Base-by-base conservation (phyloP, 1,140 invertebrate species). In the Drosophila lacertosa region DNA sequence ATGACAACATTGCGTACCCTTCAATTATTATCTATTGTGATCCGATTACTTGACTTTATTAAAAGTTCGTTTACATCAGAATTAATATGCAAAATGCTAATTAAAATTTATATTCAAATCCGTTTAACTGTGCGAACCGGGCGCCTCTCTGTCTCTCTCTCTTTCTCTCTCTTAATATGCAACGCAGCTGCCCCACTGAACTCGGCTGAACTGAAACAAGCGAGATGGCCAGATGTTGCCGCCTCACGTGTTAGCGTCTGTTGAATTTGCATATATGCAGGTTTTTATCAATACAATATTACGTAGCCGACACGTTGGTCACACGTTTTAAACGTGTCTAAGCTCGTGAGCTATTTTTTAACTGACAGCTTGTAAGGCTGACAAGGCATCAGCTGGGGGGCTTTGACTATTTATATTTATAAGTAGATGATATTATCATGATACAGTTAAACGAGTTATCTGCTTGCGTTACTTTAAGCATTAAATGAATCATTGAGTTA, bases 1-100 rank as follows among this genome's bases (percentile, higher is more conserved):
- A 40, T 15, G 3, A 29, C n/a, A 35, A n/a, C 42, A 22, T 10
- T 10, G 7, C 4, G 1, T 10, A 4, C 3, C 15, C 22, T 0
- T 26, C 6, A 47, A 39, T 69, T 50, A 32, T 69, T 48, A 24
- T 39, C 51, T 26, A 48, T 50, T 6, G 37, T 45, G 51, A 57
- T 50, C 29, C 9, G 39, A 45, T 54, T 29, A 35, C 13, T 32
- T 51, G 32, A 13, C 29, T 33, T 59, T 32, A 59, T 59, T 59
- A 11, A 59, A 32, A 76, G 76, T 84, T 73, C 81, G 77, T 86
- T 86, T 86, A 80, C 80, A 84, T 73, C 57, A 39, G 44, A 22
- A 9, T 62, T 9, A 1, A 51, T 51, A 32, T 62, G 45, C 15
- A 51, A 68, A 77, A 22, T 74, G 68, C 63, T 48, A 74, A 77